Evolutionary conservation across 2,888 invertebrate genomes (phyloP).

Genomic region (Coleophora flavipennella): DNA sequence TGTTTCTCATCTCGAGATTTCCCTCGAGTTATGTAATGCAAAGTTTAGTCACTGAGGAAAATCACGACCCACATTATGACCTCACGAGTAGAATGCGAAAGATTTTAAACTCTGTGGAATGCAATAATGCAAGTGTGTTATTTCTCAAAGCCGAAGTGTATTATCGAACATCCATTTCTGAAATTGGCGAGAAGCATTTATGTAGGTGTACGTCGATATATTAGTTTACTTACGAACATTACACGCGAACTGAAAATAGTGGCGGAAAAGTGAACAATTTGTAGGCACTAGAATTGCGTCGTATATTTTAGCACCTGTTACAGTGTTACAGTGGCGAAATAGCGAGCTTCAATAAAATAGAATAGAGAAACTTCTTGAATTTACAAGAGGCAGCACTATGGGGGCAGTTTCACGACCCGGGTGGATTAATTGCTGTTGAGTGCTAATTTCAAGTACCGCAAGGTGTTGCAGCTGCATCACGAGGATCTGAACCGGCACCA

Average conservation of each 20-base stretch:
- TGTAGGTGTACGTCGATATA: slow-evolving; percentile 26
- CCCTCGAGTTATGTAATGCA: too few relatives aligned
- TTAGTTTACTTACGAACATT: slow-evolving; percentile 27
- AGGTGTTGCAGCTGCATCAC: too few relatives aligned
- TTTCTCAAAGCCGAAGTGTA: too few relatives aligned
- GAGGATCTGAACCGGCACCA: too few relatives aligned
- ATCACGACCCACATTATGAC: too few relatives aligned
- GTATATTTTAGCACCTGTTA: slow-evolving; percentile 44
- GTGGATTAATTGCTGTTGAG: slow-evolving; percentile 42
- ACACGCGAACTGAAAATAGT: slow-evolving; percentile 42
- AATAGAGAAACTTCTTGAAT: slow-evolving; percentile 31
- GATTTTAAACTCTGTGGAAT: too few relatives aligned
- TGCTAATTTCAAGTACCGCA: too few relatives aligned
- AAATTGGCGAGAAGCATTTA: not conserved
- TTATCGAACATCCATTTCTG: slow-evolving; percentile 15
- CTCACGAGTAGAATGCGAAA: too few relatives aligned
- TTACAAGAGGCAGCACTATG: slow-evolving; percentile 21
- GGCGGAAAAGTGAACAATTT: slow-evolving; percentile 33
- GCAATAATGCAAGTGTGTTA: too few relatives aligned
- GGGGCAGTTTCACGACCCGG: slow-evolving; percentile 32
- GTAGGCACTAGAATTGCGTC: slow-evolving; percentile 36
- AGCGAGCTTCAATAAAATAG: slow-evolving; percentile 39
- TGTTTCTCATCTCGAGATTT: too few relatives aligned
- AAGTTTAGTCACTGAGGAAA: slow-evolving; percentile 1
- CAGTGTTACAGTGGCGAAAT: slow-evolving; percentile 28